Base-by-base conservation (phyloP, 2,113 vertebrate genomes). In the Microtus oregoni region DNA sequence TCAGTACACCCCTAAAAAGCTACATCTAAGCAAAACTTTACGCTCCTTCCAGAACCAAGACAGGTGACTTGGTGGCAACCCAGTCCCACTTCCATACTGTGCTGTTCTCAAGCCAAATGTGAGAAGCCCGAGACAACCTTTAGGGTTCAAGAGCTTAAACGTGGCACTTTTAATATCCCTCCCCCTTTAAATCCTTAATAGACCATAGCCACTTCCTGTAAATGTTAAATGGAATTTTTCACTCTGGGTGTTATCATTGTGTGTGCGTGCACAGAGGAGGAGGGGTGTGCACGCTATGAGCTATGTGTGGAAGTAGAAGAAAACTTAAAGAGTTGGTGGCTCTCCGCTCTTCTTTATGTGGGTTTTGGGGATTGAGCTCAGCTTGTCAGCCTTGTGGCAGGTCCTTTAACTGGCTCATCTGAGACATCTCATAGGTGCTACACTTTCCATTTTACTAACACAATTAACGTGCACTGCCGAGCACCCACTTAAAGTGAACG, bases 191-290 rank as follows among this genome's bases (percentile, higher is more conserved):
- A 61, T 35, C 52, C 30, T 32, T 47, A n/a, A 78, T 4, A 0
- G 24, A 19, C 3, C 67, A 47, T 26, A 41, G 26, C 12, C 19
- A 75, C 28, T 89, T 63, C 65, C 28, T 86, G 55, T 24, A 30
- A 38, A 32, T 63, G 58, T 35, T 28, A 83, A 78, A 61, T 52
- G 30, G 85, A 8, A 68, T 0, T 1, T 32, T 65, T 44, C n/a
- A 19, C 17, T 3, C 19, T 65, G 17, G 30, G 19, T 19, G 7
- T 41, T 85, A 65, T 44, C 26, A 52, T 8, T 44, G 55, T 61
- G 22, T 41, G 1, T 41, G n/a, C 2, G 28, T 41, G 55, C 15
- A 32, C 24, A 17, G 0, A 61, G 55, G 3, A 7, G 3, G 26
- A 63, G 17, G 58, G 13, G 12, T 47, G 44, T 35, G 50, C 47